Evolutionary conservation across 2,113 vertebrate species (phyloP), one percentile per base, ranked within the genome.

Genomic region (Rhabdornis inornatus): DNA sequence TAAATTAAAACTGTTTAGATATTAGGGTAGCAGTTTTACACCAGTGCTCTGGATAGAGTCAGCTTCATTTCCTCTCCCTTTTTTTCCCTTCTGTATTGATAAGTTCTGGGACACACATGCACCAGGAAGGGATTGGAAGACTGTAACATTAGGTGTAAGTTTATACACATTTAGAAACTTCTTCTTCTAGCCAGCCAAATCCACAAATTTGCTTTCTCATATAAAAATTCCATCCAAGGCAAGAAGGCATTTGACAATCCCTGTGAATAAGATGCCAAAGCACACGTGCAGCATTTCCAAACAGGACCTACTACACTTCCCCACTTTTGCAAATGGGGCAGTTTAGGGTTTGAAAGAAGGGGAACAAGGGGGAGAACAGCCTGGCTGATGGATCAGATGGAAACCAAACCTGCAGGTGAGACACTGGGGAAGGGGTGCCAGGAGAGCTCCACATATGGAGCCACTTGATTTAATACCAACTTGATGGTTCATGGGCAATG

Each of bases 1-100:
- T 96, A 89, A 95, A 96, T 97, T 94, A 96, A 97, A 96, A 90
- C 68, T 68, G 82, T 37, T 50, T 55, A 40, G 59, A n/a, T 79
- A 74, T 55, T 53, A 52, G n/a, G 57, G 76, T 7, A 64, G 17
- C 33, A 94, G 44, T 47, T 92, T 87, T 93, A 82, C 63, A 87
- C 57, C 88, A 61, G 10, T 18, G 17, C 68, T 85, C 84, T 72
- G 75, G 75, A 84, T 85, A 31, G 6, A 69, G 64, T 15, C 33
- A 74, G 39, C 93, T 82, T 94, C 49, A 19, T 87, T 87, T 82
- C 63, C 60, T 53, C 78, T 53, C 19, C 3, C 42, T 59, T 79
- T 68, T 68, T 30, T 28, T 64, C 60, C 37, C 30, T 37, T 21
- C 37, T 64, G 12, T 19, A 15, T 10, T 25, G 31, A 0, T 30